Evolutionary conservation across 2,113 vertebrate genomes (phyloP).

Genomic region (Leuciscus idus): DNA sequence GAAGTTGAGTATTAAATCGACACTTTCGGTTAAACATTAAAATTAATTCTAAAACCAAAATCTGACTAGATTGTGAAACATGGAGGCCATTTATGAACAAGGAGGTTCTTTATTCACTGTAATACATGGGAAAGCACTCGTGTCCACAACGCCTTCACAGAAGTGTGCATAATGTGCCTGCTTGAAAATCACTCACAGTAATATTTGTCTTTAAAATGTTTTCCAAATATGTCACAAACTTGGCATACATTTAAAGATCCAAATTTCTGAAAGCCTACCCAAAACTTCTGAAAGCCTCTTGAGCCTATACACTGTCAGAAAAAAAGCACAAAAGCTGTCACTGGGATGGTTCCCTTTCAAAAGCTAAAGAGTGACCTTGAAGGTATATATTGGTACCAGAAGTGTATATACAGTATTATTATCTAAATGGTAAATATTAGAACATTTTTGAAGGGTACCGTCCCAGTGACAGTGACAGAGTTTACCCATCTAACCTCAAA

Average conservation of each 20-base stretch:
- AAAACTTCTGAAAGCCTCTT: no score
- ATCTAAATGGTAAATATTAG: no score
- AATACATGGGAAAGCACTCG: background rate
- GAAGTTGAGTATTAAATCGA: background rate
- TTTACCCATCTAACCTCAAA: no score
- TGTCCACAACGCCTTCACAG: background rate
- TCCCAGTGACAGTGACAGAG: no score
- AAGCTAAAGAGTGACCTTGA: no score
- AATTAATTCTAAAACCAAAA: background rate
- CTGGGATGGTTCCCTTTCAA: no score
- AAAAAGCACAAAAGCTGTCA: no score
- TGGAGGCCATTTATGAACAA: background rate
- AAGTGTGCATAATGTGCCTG: background rate
- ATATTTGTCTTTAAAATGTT: background rate
- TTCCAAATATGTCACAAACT: background rate
- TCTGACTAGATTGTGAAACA: background rate
- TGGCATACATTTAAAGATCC: background rate
- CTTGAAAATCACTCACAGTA: background rate
- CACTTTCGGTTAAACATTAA: background rate
- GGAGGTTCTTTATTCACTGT: background rate
- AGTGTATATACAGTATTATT: no score
- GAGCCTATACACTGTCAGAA: no score
- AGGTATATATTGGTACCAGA: no score
- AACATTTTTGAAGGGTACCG: no score
- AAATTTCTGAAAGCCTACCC: background rate